phyloP scores from a whole-genome alignment of 2,888 invertebrate species.

The Drosophila anomelani region DNA sequence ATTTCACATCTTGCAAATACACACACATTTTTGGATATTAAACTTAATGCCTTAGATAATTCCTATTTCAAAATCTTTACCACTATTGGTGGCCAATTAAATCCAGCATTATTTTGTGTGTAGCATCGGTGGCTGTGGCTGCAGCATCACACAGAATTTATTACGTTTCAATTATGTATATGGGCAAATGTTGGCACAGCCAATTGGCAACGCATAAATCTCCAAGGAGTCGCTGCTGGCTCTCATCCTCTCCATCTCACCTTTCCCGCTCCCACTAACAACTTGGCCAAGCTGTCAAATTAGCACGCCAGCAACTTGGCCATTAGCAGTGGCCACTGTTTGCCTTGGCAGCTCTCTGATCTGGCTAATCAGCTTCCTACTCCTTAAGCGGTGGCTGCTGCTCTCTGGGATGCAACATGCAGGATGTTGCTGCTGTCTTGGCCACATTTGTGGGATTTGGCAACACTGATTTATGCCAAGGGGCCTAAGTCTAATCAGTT shows the following conservation, averaged over 20 bases:
- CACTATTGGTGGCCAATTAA: neutral
- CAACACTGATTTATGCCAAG: constrained; percentile 29
- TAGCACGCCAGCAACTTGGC: constrained; percentile 64
- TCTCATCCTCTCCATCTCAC: constrained; percentile 35
- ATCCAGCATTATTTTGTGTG: constrained; percentile 7
- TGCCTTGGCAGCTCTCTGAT: constrained; percentile 17
- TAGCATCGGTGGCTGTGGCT: neutral
- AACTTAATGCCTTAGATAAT: neutral
- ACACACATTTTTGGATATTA: neutral
- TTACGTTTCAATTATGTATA: constrained; percentile 81
- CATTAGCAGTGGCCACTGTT: constrained; percentile 44
- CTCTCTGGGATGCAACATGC: constrained; percentile 12
- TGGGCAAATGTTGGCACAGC: constrained; percentile 73
- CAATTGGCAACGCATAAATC: constrained; percentile 80
- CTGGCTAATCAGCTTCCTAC: constrained; percentile 43
- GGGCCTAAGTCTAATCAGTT: constrained; percentile 21
- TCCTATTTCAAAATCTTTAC: neutral
- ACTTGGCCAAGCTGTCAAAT: constrained; percentile 64
- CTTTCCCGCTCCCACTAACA: constrained; percentile 5
- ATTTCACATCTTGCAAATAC: neutral
- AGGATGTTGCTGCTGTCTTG: neutral
- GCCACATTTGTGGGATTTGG: constrained; percentile 19
- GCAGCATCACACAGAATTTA: constrained; percentile 65
- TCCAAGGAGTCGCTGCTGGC: constrained; percentile 24
- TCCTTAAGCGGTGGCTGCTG: constrained; percentile 26